These are phyloP conservation scores for Candoia aspera DNA, from an alignment of 2,113 vertebrate species.

Conservation along the genomic window DNA sequence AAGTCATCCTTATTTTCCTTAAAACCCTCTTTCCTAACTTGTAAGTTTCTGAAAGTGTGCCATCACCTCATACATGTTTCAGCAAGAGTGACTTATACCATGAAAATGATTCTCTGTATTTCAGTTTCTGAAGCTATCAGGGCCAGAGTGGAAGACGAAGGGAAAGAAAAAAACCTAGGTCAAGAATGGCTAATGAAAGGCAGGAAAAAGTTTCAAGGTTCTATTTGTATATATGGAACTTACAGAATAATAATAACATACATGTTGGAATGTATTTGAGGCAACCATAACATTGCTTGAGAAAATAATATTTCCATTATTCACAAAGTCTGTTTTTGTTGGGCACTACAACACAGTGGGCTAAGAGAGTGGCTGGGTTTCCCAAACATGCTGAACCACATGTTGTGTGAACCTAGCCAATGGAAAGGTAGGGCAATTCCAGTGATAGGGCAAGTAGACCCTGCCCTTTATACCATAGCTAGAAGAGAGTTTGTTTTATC, in stretches of 20 bases:
- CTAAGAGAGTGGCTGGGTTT: neutral
- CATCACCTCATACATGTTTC: constrained; percentile 67
- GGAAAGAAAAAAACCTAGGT: neutral
- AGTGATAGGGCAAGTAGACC: neutral
- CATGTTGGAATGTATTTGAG: neutral
- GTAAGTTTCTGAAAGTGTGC: constrained; percentile 60
- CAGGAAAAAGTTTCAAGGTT: neutral
- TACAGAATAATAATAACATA: neutral
- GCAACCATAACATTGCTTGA: neutral
- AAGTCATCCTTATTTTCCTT: constrained; percentile 26
- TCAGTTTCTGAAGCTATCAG: constrained; percentile 49
- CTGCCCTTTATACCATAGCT: neutral
- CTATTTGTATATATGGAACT: neutral
- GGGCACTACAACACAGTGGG: neutral
- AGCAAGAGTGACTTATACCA: constrained; percentile 28
- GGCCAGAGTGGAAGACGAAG: constrained; percentile 31
- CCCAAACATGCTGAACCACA: neutral
- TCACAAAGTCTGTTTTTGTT: neutral
- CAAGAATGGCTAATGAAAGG: neutral
- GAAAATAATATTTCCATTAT: neutral
- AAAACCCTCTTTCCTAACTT: constrained; percentile 23
- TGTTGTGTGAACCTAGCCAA: neutral
- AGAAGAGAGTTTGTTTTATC: too few relatives aligned
- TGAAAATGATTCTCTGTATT: constrained; percentile 35
- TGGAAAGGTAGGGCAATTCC: neutral